Evolutionary conservation across 2,888 invertebrate species (phyloP).

Genomic region (Campoletis raptor): DNA sequence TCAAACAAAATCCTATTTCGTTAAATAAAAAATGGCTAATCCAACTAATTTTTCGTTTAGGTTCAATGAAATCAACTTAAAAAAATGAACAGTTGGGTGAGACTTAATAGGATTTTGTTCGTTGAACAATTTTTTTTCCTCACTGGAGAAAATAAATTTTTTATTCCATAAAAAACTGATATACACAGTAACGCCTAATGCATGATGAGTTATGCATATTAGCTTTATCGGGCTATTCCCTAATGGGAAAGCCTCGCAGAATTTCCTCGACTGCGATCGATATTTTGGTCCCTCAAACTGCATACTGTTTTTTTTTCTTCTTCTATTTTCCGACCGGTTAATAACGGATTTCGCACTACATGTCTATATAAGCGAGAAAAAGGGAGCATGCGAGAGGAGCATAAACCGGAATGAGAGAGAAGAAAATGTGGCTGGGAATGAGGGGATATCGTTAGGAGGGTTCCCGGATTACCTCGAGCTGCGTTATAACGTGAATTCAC

Average conservation of each 20-base stretch:
- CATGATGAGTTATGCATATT: slow-evolving; percentile 44
- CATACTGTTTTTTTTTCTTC: neutral
- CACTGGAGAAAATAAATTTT: neutral
- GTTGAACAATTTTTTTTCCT: neutral
- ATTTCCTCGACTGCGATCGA: slow-evolving; percentile 9
- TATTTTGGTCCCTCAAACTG: slow-evolving; percentile 4
- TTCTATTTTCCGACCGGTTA: slow-evolving; percentile 15
- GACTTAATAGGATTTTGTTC: too few species aligned
- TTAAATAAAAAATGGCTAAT: too few species aligned
- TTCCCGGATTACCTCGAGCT: slow-evolving; percentile 28
- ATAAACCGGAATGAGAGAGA: slow-evolving; percentile 11
- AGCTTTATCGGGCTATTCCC: slow-evolving; percentile 48
- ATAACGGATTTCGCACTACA: slow-evolving; percentile 50
- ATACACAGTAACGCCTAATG: slow-evolving; percentile 10
- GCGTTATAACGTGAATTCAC: slow-evolving; percentile 53
- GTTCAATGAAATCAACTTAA: too few species aligned
- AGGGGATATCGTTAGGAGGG: slow-evolving; percentile 40
- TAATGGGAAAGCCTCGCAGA: slow-evolving; percentile 37
- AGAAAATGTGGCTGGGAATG: slow-evolving; percentile 24
- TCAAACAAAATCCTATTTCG: too few species aligned
- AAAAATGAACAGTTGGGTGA: too few species aligned
- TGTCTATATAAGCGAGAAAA: neutral
- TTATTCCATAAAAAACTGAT: neutral
- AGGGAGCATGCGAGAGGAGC: neutral
- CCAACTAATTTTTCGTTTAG: neutral